Evolutionary conservation across 1,140 invertebrate species (phyloP).

Genomic region (Drosophila kohkoa): DNA sequence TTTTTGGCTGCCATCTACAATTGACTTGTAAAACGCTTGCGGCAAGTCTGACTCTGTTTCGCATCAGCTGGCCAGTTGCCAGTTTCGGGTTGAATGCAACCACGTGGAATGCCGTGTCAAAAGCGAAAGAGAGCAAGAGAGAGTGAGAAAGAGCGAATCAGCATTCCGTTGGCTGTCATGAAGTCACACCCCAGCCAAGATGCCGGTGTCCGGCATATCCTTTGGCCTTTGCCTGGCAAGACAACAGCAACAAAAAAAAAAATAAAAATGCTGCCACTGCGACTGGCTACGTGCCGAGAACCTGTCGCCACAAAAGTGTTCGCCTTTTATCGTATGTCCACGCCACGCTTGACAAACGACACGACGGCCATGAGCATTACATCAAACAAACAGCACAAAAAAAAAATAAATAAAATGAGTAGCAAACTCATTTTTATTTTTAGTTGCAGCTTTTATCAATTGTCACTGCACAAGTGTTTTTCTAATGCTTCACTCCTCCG

Average conservation of each 20-base stretch:
- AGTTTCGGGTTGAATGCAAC: slow-evolving; percentile 29
- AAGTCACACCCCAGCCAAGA: slow-evolving; percentile 36
- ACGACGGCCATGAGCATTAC: slow-evolving; percentile 14
- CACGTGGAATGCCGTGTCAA: slow-evolving; percentile 1
- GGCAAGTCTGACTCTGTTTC: slow-evolving; percentile 10
- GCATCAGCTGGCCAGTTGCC: slow-evolving; percentile 35
- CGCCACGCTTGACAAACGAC: slow-evolving; percentile 35
- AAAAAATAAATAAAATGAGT: background rate
- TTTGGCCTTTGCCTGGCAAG: slow-evolving; percentile 22
- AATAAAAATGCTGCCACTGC: background rate
- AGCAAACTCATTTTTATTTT: slow-evolving; percentile 20
- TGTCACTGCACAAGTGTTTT: slow-evolving; percentile 30
- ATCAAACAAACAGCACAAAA: background rate
- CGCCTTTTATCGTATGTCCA: slow-evolving; percentile 42
- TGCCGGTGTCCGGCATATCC: slow-evolving; percentile 15
- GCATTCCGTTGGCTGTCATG: slow-evolving; percentile 41
- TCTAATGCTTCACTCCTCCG: slow-evolving; percentile 1
- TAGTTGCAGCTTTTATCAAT: slow-evolving; percentile 2
- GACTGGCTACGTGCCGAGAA: slow-evolving; percentile 52
- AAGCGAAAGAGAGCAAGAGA: too few species aligned
- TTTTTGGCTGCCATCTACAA: slow-evolving; percentile 23
- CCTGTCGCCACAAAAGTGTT: slow-evolving; percentile 40
- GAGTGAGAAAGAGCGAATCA: slow-evolving; percentile 6
- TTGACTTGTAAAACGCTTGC: slow-evolving; percentile 42
- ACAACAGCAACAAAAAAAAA: too few species aligned